These are phyloP conservation scores for Scortum barcoo DNA, from an alignment of 2,113 vertebrate species.

Conservation along the genomic window DNA sequence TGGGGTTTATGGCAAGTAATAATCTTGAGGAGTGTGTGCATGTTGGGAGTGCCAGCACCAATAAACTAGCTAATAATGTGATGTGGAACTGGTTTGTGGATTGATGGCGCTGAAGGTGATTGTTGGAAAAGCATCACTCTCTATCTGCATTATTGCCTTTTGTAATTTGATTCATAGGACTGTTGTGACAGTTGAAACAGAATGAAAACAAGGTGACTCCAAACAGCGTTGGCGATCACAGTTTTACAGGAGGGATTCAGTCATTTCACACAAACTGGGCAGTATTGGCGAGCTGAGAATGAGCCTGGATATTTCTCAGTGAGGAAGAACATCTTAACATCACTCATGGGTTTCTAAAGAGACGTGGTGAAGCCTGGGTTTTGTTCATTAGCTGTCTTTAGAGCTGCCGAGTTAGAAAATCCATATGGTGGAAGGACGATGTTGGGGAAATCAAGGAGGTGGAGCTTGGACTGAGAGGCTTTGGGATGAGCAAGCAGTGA, in stretches of 20 bases:
- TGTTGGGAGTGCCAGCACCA: not conserved
- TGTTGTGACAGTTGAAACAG: not conserved
- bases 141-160: not conserved
- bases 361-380: not conserved
- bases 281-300: not conserved
- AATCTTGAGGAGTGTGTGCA: not conserved
- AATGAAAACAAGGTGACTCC: not conserved
- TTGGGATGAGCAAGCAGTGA: conserved; percentile 9
- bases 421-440: not conserved
- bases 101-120: not conserved
- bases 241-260: not conserved
- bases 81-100: conserved; percentile 19
- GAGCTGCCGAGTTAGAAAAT: not conserved
- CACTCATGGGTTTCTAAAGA: conserved; percentile 14
- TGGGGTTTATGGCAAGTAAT: not conserved
- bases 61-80: not conserved
- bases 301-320: not conserved
- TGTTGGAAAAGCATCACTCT: not conserved
- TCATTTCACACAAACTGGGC: not conserved
- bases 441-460: not conserved
- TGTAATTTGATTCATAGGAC: not conserved
- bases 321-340: conserved; percentile 18
- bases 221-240: too few relatives aligned
- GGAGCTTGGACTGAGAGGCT: not conserved
- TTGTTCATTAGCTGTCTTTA: not conserved